phyloP scores from a whole-genome alignment of 92 coral and sea anemone species.

The Virgularia gustaviana region DNA sequence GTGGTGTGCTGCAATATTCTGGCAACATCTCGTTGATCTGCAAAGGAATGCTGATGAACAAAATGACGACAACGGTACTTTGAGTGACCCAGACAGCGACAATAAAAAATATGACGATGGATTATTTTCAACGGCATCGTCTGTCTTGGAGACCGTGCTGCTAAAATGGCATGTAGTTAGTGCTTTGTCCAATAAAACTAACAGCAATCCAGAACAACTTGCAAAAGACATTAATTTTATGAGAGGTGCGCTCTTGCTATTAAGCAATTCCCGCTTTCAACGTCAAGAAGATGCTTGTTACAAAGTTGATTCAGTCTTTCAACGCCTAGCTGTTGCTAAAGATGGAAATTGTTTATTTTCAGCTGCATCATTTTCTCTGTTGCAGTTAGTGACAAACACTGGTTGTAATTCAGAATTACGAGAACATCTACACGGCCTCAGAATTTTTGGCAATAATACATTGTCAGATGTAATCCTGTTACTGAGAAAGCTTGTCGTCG shows the following conservation, averaged over 20 bases:
- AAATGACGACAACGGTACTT: not conserved
- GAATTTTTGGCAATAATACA: not conserved
- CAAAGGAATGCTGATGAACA: not conserved
- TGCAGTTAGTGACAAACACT: slow-evolving; percentile 17
- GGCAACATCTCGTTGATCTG: not conserved
- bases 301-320: slow-evolving; percentile 34
- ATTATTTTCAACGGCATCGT: not conserved
- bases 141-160: not conserved
- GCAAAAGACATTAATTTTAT: not conserved
- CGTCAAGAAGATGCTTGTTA: too few relatives aligned
- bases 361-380: slow-evolving; percentile 22
- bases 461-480: slow-evolving; percentile 5
- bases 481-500: slow-evolving; percentile 46
- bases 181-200: not conserved
- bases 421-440: slow-evolving; percentile 16
- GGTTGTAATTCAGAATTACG: slow-evolving; percentile 12
- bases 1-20: not conserved
- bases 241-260: not conserved
- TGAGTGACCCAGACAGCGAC: not conserved
- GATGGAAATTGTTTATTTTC: slow-evolving; percentile 39
- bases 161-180: not conserved
- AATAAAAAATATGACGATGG: not conserved
- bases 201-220: not conserved
- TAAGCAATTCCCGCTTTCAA: too few relatives aligned
- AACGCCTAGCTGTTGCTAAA: slow-evolving; percentile 24